Percentiles rank a stretch among this genome's conserved stretches.
These are phyloP conservation scores for Lasioglossum villosulum DNA, from an alignment of 2,888 invertebrate species.

Conservation along the genomic window DNA sequence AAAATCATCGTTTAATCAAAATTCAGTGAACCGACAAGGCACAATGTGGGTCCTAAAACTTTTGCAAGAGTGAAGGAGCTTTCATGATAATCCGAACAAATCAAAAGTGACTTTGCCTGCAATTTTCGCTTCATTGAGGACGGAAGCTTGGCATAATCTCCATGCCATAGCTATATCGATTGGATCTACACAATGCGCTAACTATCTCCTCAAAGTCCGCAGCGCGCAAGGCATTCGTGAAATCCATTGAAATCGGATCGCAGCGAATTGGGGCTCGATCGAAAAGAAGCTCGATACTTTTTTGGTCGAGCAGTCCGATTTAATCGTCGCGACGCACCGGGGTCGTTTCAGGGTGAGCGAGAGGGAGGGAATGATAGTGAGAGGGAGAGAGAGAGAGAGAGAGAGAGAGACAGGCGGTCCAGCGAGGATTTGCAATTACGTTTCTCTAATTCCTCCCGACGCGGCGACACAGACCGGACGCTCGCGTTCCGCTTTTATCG, in stretches of 20 bases:
- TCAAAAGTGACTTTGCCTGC: too few relatives aligned
- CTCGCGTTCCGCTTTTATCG: slow-evolving; percentile 55
- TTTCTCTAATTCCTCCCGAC: slow-evolving; percentile 53
- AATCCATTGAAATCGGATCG: slow-evolving; percentile 5
- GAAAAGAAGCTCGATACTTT: slow-evolving; percentile 25
- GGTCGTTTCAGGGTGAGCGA: not conserved
- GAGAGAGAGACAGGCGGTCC: not conserved
- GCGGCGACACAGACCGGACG: slow-evolving; percentile 21
- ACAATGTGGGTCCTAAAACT: not conserved
- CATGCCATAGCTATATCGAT: not conserved
- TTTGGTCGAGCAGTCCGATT: slow-evolving; percentile 23
- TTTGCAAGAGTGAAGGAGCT: not conserved
- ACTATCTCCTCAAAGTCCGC: not conserved
- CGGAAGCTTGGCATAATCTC: not conserved
- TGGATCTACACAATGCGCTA: not conserved
- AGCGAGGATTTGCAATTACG: slow-evolving; percentile 54
- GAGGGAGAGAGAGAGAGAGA: not conserved
- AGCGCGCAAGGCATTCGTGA: not conserved
- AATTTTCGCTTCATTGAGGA: too few relatives aligned
- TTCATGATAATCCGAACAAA: not conserved
- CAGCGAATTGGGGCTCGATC: not conserved
- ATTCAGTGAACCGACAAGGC: not conserved
- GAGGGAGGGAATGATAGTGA: too few relatives aligned
- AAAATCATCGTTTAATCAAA: not conserved
- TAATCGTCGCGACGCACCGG: slow-evolving; percentile 27